These are phyloP conservation scores for Pelecanoides urinatrix DNA, from an alignment of 2,113 vertebrate species.

Conservation along the genomic window DNA sequence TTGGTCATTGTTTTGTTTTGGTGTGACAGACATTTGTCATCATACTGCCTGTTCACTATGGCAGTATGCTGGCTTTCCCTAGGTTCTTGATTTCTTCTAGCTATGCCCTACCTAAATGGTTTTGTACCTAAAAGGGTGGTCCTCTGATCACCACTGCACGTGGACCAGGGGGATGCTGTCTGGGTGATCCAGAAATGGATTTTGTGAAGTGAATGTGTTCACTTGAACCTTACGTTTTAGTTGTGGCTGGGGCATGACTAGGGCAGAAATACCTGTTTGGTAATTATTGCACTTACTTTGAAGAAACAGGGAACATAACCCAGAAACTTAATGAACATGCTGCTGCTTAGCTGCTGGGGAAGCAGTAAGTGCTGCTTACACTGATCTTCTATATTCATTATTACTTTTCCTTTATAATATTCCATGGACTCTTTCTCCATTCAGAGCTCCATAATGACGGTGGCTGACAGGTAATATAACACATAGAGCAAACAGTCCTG, in stretches of 20 bases:
- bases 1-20: background rate
- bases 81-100: background rate
- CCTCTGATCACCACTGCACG: background rate
- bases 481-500: background rate
- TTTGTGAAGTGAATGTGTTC: background rate
- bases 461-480: background rate
- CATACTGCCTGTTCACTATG: background rate
- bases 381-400: background rate
- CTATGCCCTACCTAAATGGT: background rate
- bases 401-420: background rate
- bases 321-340: background rate
- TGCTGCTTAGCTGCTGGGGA: background rate
- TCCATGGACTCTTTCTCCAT: background rate
- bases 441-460: background rate
- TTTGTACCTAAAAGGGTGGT: background rate
- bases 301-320: background rate
- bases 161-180: background rate
- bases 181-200: rapidly evolving
- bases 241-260: background rate
- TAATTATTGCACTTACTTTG: background rate
- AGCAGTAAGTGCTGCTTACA: background rate
- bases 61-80: background rate
- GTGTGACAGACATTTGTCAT: background rate
- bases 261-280: background rate
- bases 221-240: background rate